Conservation (phyloP, 2,797 vertebrate species). For the Holocentrus rufus region DNA sequence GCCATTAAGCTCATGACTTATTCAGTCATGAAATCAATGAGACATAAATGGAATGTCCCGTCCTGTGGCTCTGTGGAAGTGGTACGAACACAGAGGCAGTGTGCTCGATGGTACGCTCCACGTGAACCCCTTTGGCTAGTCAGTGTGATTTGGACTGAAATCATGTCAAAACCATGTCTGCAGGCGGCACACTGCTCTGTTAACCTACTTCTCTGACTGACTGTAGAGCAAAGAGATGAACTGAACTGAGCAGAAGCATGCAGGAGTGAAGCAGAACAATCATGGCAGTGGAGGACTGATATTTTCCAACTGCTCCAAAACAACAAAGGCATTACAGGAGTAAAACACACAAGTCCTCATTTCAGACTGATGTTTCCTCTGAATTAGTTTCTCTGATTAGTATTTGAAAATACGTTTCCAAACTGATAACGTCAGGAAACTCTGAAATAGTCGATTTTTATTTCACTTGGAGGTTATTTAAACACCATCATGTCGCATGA, state of each 20-base stretch:
- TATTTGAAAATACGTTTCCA: too few relatives aligned
- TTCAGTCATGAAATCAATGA: constrained; percentile 52
- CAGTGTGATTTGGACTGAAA: constrained; percentile 68
- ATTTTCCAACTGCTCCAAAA: neutral
- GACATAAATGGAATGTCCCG: constrained; percentile 38
- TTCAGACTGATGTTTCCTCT: neutral
- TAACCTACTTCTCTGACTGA: constrained; percentile 69
- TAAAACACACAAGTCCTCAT: neutral
- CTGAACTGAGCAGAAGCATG: constrained; percentile 13
- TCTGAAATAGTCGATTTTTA: too few relatives aligned
- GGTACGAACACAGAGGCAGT: constrained; percentile 32
- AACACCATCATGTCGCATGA: too few relatives aligned
- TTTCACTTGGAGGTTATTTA: too few relatives aligned
- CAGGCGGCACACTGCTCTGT: constrained; percentile 59
- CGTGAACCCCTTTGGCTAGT: constrained; percentile 54
- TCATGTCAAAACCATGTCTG: constrained; percentile 63
- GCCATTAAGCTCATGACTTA: constrained; percentile 42
- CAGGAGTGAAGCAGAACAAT: neutral
- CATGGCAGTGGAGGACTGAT: neutral
- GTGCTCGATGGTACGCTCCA: constrained; percentile 29
- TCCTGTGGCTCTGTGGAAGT: constrained; percentile 29
- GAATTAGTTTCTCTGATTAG: too few relatives aligned
- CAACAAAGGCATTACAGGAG: neutral
- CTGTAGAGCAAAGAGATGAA: constrained; percentile 48
- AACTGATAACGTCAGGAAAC: too few relatives aligned